Evolutionary conservation across 30 jellyfish, hydroid and myxozoan genomes (phyloP), one percentile per base, ranked within the genome.

Genomic region (Aurelia aurita complex sp. Pacific): DNA sequence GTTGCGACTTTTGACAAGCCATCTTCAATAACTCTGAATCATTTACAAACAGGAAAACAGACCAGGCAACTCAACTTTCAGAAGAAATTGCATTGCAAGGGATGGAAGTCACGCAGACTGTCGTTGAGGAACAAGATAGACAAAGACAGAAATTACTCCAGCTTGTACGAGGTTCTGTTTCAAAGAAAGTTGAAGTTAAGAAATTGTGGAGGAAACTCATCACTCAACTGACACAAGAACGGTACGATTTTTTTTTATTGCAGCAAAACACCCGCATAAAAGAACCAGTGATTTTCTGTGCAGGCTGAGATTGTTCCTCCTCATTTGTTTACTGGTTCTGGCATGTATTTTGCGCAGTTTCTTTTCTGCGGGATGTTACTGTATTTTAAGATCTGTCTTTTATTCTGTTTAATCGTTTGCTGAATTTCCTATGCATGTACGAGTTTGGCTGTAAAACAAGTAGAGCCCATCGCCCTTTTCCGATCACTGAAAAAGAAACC

Each of bases 51-150:
- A 86, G 95, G 53, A 77, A 73, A 55, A 76, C 77, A 10, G 95
- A 86, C 73, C 80, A 64, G 60, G 71, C 61, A 14, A 53, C 65
- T 40, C 82, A 69, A 36, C 74, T 92, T 33, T 78, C 96, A 35
- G 82, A 75, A 18, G 66, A 73, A n/a, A 88, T 94, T 8, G 92
- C 88, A 10, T 73, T 80, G 1, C 90, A 77, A n/a, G 98, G 98
- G 16, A 67, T 88, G 88, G 97, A 88, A 66, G 97, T 94, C 11
- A 71, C 98, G 10, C 68, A 94, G 53, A 90, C 76, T 36, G 87
- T 85, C 67, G 95, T 94, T 36, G 97, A 94, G 54, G 97, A 88
- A 73, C 98, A 94, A 67, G 98, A 94, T 64, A 73, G 98, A 72
- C 97, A 94, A 74, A 83, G 98, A 4, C 98, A 94, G 60, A 85